Percentiles rank a stretch among this genome's conserved stretches.
These are phyloP conservation scores for Sylvilagus bachmani DNA, from an alignment of 2,113 vertebrate genomes.

Conservation along the genomic window DNA sequence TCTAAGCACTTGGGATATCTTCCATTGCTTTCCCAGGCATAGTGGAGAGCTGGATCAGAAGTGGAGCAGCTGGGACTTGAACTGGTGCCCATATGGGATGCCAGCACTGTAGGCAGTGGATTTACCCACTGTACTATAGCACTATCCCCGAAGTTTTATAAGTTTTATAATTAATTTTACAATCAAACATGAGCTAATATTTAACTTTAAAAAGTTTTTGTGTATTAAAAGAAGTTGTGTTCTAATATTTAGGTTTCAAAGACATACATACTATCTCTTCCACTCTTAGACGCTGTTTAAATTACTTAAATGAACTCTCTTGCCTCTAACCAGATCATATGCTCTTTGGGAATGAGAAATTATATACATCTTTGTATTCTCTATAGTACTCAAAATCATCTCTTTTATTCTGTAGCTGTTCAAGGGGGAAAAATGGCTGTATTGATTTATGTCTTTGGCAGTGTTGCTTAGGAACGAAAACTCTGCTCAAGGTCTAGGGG, in stretches of 20 bases:
- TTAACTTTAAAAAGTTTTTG: not conserved
- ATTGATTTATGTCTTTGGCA: not conserved
- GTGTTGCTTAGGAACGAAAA: not conserved
- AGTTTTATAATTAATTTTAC: not conserved
- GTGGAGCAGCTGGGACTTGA: too few species aligned
- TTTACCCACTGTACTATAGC: too few species aligned
- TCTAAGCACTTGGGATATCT: too few species aligned
- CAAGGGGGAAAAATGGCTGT: not conserved
- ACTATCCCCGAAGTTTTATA: not conserved
- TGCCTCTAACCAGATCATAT: not conserved
- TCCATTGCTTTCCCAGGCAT: too few species aligned
- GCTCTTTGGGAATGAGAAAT: not conserved
- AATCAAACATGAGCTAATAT: not conserved
- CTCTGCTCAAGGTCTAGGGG: not conserved
- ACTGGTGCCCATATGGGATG: too few species aligned
- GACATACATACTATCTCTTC: not conserved
- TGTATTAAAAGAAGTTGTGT: not conserved
- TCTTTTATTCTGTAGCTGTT: not conserved
- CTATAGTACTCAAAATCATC: not conserved
- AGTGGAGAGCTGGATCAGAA: too few species aligned
- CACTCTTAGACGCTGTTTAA: not conserved
- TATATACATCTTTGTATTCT: not conserved
- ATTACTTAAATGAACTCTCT: constrained; percentile 29
- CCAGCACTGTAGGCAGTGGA: too few species aligned
- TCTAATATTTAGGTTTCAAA: constrained; percentile 44